Evolutionary conservation across 2,888 invertebrate species (phyloP).

Genomic region (Drosophila rellima): DNA sequence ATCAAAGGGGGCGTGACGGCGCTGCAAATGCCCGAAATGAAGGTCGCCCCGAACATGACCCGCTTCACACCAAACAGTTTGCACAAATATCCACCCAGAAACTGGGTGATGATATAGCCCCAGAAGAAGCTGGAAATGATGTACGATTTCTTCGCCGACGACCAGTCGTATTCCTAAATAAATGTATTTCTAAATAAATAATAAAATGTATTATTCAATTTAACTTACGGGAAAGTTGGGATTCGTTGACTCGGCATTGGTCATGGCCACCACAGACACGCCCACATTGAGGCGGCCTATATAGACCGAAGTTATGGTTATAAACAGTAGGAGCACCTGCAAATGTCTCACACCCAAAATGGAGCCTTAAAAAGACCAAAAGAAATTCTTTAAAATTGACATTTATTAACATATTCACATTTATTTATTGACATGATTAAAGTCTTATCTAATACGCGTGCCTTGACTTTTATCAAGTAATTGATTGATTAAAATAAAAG

Average conservation of each 20-base stretch:
- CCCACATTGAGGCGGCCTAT: constrained; percentile 89
- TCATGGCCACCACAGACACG: constrained; percentile 92
- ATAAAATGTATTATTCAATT: too few relatives aligned
- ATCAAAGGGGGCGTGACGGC: constrained; percentile 89
- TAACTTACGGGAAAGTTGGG: constrained; percentile 86
- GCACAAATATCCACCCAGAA: constrained; percentile 88
- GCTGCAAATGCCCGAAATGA: constrained; percentile 88
- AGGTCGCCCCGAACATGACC: constrained; percentile 87
- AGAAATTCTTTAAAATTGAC: background rate
- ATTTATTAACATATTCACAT: background rate
- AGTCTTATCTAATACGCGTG: constrained; percentile 15
- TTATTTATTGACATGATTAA: background rate
- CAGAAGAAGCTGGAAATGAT: constrained; percentile 91
- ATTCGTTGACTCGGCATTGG: constrained; percentile 86
- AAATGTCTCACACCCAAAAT: constrained; percentile 88
- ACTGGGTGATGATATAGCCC: constrained; percentile 89
- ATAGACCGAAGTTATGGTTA: constrained; percentile 88
- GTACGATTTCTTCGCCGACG: constrained; percentile 86
- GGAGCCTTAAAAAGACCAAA: constrained; percentile 83
- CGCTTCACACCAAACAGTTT: constrained; percentile 89
- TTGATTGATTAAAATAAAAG: too few relatives aligned
- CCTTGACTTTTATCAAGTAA: constrained; percentile 23
- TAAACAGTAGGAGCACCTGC: constrained; percentile 88
- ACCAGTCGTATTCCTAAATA: constrained; percentile 84
- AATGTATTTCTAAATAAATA: constrained; percentile 65